A percentile compares a stretch with the other conserved stretches of the same genome.
These are phyloP conservation scores for Adineta ricciae DNA, from an alignment of 2,888 invertebrate genomes.

Conservation along the genomic window DNA sequence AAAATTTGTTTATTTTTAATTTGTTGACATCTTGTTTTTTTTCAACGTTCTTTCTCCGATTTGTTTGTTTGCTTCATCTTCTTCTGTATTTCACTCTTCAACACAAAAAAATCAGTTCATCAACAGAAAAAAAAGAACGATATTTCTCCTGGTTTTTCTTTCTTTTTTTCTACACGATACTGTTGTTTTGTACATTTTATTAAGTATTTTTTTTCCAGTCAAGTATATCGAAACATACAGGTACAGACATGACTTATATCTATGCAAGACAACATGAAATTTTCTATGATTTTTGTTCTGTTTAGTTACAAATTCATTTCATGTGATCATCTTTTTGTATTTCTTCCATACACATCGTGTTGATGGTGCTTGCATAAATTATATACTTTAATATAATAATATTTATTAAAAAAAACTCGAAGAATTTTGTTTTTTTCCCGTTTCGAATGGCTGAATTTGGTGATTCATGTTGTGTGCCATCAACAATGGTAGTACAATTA, in stretches of 20 bases:
- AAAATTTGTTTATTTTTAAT: not conserved
- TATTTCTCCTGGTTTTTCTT: not conserved
- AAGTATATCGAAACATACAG: slow-evolving; percentile 5
- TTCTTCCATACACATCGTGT: not conserved
- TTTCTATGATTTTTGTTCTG: not conserved
- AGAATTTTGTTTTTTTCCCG: not conserved
- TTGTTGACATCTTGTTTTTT: not conserved
- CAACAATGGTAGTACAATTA: not conserved
- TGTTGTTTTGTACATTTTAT: slow-evolving; percentile 15
- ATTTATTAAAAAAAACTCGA: not conserved
- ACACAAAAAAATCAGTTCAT: slow-evolving; percentile 2
- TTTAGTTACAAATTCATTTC: slow-evolving; percentile 3
- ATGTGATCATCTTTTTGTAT: slow-evolving; percentile 6
- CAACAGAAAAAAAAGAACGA: not conserved
- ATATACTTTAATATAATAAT: slow-evolving; percentile 2
- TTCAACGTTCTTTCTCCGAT: not conserved
- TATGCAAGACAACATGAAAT: not conserved
- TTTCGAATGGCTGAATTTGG: not conserved
- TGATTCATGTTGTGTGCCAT: slow-evolving; percentile 5
- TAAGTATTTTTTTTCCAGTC: slow-evolving; percentile 8
- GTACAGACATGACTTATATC: not conserved
- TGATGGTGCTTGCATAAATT: slow-evolving; percentile 10
- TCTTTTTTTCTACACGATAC: not conserved
- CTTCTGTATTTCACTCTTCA: not conserved
- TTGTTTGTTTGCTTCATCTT: not conserved